Base-by-base conservation (phyloP, 2,888 invertebrate genomes). In the Ramazzottius varieornatus region DNA sequence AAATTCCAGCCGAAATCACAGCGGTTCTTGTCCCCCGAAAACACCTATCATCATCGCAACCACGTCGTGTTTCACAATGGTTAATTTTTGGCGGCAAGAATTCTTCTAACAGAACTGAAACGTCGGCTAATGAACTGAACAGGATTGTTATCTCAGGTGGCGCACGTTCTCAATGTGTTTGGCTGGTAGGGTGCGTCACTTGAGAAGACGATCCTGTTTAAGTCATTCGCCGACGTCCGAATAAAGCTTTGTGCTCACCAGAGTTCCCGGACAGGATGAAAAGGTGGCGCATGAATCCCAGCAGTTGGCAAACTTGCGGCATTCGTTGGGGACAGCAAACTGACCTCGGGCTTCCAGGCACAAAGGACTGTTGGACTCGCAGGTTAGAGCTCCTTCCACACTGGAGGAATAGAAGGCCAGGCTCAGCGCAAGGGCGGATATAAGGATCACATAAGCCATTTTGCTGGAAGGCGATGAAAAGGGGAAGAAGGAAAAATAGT, bases 1-100 rank as follows among this genome's bases (percentile, higher is more conserved):
- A 54, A 29, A 29, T 54, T 54, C 54, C 54, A 54, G 54, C 16
- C 8, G 54, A 54, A 54, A 24, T 54, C 54, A 54, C 54, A 54
- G 4, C 29, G 20, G 8, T 29, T 4, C 29, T 24, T 24, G 4
- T 16, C 54, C 4, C 29, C 54, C 4, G n/a, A 24, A 29, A 54
- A 54, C 40, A 40, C 40, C 40, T 40, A n/a, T n/a, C n/a, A n/a
- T n/a, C n/a, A n/a, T n/a, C n/a, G n/a, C n/a, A n/a, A n/a, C n/a
- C n/a, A n/a, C n/a, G n/a, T n/a, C n/a, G n/a, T n/a, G n/a, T n/a
- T n/a, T n/a, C n/a, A n/a, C n/a, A n/a, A n/a, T n/a, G n/a, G n/a
- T n/a, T n/a, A n/a, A n/a, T n/a, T n/a, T n/a, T n/a, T n/a, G n/a
- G n/a, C n/a, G n/a, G n/a, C n/a, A n/a, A n/a, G n/a, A n/a, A n/a